Evolutionary conservation across 1,140 invertebrate species (phyloP), one percentile per base, ranked within the genome.

Genomic region (Antheraea pernyi): DNA sequence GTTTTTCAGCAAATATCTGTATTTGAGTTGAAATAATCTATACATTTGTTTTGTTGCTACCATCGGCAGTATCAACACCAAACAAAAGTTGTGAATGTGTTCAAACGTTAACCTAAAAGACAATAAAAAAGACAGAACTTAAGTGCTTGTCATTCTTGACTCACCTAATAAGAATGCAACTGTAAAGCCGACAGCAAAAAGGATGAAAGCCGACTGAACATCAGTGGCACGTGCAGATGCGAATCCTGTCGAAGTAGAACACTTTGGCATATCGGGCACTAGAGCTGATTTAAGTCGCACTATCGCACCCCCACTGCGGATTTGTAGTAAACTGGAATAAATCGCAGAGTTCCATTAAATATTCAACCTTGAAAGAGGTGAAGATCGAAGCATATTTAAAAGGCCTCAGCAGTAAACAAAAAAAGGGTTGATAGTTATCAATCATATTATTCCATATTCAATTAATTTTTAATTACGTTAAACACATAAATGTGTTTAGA

Each of bases 241-340:
- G 36, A 92, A 92, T 1, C 88, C 88, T 0, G 82, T 70, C 0
- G 85, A 78, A 8, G 88, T 82, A 0, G 78, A 71, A 46, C 90
- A 92, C 59, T 84, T 78, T 5, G 90, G 90, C 90, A 92, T 90
- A 36, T 78, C 77, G 0, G 90, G 90, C 8, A 90, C 86, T 59
- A 92, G 64, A 7, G 81, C 82, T 3, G 82, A 77, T 16, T 84
- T 81, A 36, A 92, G 68, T 5, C 85, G 79, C 0, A 74, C 79
- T 68, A 91, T 60, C 0, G 79, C 76, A 0, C 88, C 90, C 1
- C 82, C 78, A 36, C 85, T 83, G 6, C 88, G 84, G 11, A 92
- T 67, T 67, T 84, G 84, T 11, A 92, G 77, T 16, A 89, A 73
- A 68, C 89, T 91, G 22, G 36, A 19, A 59, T 19, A 65, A 46